phyloP scores from a whole-genome alignment of 2,797 vertebrate species.

The Hirundo rustica region DNA sequence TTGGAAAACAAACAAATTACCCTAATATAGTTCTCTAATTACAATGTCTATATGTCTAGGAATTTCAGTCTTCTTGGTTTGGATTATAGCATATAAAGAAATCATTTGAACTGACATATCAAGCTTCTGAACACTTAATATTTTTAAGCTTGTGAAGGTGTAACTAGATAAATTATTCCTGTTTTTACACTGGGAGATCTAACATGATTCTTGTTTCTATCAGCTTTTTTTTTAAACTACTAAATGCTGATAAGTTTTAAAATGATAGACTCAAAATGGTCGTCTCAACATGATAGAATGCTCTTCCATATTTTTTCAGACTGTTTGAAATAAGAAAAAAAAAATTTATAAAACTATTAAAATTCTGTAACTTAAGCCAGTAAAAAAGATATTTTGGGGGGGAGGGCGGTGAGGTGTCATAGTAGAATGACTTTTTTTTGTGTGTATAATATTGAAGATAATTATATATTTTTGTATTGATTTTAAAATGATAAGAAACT shows the following conservation, averaged over 20 bases:
- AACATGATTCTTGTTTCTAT: background rate
- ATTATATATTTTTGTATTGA: background rate
- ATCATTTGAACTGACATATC: background rate
- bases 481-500: background rate
- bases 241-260: background rate
- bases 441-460: background rate
- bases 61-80: background rate
- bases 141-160: background rate
- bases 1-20: background rate
- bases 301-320: background rate
- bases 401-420: rapidly evolving
- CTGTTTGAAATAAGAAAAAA: background rate
- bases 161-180: background rate
- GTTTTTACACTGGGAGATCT: background rate
- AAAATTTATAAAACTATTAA: background rate
- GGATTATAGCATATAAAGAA: background rate
- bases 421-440: background rate
- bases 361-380: background rate
- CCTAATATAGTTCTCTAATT: background rate
- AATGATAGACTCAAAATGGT: background rate
- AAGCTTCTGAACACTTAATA: background rate
- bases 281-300: background rate
- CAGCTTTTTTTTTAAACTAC: background rate
- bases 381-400: background rate
- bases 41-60: background rate